These are phyloP conservation scores for Falco peregrinus DNA, from an alignment of 2,797 vertebrate genomes.

Conservation along the genomic window DNA sequence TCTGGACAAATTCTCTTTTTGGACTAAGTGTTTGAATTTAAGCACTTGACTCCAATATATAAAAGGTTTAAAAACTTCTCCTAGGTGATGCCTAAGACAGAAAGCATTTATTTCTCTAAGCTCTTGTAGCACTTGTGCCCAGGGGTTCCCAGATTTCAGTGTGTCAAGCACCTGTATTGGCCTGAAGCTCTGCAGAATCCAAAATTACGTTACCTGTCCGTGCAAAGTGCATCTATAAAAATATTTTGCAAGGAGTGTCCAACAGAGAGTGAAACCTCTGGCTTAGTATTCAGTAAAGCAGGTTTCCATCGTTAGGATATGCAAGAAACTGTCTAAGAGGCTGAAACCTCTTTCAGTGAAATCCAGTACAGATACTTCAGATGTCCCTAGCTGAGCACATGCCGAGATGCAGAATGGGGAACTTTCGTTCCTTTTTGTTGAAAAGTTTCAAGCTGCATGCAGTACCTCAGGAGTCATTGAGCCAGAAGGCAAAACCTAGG, in stretches of 20 bases:
- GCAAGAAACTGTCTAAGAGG: not conserved
- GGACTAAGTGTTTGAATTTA: not conserved
- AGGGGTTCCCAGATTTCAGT: not conserved
- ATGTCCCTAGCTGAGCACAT: accelerated
- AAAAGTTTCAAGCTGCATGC: not conserved
- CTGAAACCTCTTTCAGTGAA: not conserved
- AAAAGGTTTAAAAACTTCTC: not conserved
- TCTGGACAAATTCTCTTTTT: not conserved
- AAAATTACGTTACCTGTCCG: not conserved
- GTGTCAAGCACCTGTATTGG: not conserved
- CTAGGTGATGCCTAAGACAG: not conserved
- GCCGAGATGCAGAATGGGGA: not conserved
- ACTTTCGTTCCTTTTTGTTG: not conserved
- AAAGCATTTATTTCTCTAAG: not conserved
- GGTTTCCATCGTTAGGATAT: not conserved
- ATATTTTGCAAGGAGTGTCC: not conserved
- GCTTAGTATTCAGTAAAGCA: not conserved
- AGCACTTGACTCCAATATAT: not conserved
- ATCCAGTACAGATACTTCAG: not conserved
- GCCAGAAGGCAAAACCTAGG: not conserved
- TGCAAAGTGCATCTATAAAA: not conserved
- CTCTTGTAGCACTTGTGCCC: not conserved
- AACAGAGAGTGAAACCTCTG: not conserved
- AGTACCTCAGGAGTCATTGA: not conserved
- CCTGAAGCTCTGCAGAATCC: not conserved